Base-by-base conservation (phyloP, 2,113 vertebrate genomes). In the Pseudonaja textilis region DNA sequence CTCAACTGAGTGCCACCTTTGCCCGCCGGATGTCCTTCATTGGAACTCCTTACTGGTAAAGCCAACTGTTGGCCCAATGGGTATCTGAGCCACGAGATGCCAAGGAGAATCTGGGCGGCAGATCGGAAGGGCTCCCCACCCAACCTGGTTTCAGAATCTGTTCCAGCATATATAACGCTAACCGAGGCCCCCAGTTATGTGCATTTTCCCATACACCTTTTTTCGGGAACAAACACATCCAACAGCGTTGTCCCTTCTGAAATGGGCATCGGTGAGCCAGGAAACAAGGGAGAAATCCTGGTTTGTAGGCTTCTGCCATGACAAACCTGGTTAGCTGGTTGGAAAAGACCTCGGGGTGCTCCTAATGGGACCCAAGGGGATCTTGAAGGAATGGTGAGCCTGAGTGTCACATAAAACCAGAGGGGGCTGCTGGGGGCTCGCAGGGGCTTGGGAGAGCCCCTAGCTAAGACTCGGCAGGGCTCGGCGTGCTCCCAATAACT, bases 1-100 rank as follows among this genome's bases (percentile, higher is more conserved):
- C 98, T 6, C 98, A 99, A 96, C 99, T 99, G 59, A 99, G 98
- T 8, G 98, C 98, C 18, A 99, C 98, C 0, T 97, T 99, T 94
- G 98, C 99, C 16, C 97, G 98, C 6, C 97, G 99, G 52, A 99
- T 98, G 96, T 99, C 99, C 52, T 99, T 99, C 96, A 99, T 99
- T 0, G 99, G 99, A 81, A 99, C 99, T 0, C 99, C 99, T 5
- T 99, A 99, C 94, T 99, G 99, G 99, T 99, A 95, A 98, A 20
- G 8, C 16, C 4, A 14, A 22, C 34, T 3, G 11, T 85, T 34
- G 81, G 7, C 34, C 7, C 6, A 34, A 42, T 9, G 34, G 74
- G 74, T 22, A 42, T 81, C 34, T 42, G 74, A 81, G 34, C 74
- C 5, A 34, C 3, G 7, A 39, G 16, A 39, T 42, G 74, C 34